phyloP scores from a whole-genome alignment of 2,797 vertebrate genomes.

The Chelon auratus region DNA sequence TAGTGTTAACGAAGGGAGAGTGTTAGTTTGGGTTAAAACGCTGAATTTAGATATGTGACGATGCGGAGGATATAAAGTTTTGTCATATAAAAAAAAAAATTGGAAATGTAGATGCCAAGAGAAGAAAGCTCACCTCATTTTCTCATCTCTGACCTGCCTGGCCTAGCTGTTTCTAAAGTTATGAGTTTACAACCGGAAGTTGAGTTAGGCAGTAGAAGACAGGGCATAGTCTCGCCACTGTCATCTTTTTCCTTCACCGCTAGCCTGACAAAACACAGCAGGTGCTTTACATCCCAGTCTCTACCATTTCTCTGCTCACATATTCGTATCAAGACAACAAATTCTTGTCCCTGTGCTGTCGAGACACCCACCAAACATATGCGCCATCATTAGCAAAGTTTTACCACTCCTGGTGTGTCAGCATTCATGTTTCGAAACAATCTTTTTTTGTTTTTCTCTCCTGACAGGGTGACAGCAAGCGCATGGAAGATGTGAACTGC shows the following conservation, averaged over 20 bases:
- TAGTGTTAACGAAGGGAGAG: constrained; percentile 31
- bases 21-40: constrained; percentile 7
- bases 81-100: background rate
- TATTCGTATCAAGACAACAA: constrained; percentile 13
- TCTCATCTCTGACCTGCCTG: background rate
- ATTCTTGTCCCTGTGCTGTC: background rate
- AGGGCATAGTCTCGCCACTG: constrained; percentile 8
- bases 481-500: constrained; percentile 93
- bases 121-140: background rate
- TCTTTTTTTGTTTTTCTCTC: background rate
- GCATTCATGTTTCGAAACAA: background rate
- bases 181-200: constrained; percentile 17
- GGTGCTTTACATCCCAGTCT: background rate
- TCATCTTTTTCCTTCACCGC: constrained; percentile 20
- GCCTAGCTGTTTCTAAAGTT: constrained; percentile 9
- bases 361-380: constrained; percentile 6
- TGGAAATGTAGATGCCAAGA: background rate
- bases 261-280: constrained; percentile 29
- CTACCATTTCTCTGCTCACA: background rate
- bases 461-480: constrained; percentile 95
- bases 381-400: background rate
- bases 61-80: background rate
- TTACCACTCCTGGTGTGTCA: background rate
- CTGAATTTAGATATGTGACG: constrained; percentile 1
- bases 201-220: constrained; percentile 14